Evolutionary conservation across 2,888 invertebrate genomes (phyloP).

Genomic region (Sicus ferrugineus): DNA sequence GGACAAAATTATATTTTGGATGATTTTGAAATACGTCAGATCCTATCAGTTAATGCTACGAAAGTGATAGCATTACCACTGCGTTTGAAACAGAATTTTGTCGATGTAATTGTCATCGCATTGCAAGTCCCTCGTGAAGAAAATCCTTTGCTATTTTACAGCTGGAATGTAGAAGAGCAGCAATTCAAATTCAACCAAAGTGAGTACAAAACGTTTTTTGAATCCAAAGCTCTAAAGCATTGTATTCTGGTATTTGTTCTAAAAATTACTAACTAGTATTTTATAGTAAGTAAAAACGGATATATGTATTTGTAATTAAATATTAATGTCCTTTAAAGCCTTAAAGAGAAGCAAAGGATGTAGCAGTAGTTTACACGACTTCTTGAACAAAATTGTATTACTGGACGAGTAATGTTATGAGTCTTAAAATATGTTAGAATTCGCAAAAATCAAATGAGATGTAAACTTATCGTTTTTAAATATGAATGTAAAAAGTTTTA

Average conservation of each 20-base stretch:
- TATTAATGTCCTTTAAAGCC: no score
- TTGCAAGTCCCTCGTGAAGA: conserved; percentile 39
- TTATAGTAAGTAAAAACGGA: no score
- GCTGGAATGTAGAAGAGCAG: conserved; percentile 48
- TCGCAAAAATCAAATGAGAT: no score
- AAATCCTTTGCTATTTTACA: conserved; percentile 44
- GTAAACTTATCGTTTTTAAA: no score
- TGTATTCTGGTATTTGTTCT: background rate
- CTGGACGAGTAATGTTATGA: no score
- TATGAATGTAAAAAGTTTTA: no score
- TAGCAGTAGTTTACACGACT: no score
- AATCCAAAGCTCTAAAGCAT: conserved; percentile 59
- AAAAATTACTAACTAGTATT: no score
- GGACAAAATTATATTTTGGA: conserved; percentile 47
- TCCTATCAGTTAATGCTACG: conserved; percentile 43
- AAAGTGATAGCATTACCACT: conserved; percentile 44
- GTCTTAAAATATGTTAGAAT: no score
- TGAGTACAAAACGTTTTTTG: conserved; percentile 54
- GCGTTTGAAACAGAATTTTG: conserved; percentile 23
- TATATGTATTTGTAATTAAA: no score
- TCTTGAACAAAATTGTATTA: no score
- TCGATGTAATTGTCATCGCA: conserved; percentile 48
- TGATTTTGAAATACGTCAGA: conserved; percentile 54
- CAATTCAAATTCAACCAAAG: conserved; percentile 50
- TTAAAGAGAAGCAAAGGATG: no score